phyloP scores from a whole-genome alignment of 2,797 vertebrate species.

The Cirrhinus mrigala region DNA sequence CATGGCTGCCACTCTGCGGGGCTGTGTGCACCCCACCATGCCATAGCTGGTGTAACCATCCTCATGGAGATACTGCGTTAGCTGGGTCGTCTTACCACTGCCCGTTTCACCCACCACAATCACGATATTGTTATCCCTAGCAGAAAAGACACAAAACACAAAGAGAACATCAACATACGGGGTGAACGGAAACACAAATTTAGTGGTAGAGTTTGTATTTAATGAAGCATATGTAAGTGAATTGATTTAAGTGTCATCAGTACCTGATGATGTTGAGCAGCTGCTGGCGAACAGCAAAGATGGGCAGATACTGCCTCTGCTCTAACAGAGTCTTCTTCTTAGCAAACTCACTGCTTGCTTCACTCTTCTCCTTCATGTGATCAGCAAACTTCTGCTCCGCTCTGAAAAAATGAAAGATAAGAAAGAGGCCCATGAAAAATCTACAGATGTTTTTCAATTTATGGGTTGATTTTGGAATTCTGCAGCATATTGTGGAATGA shows the following conservation, averaged over 20 bases:
- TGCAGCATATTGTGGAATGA: neutral
- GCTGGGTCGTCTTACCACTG: slow-evolving; percentile 97
- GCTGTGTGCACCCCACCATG: slow-evolving; percentile 98
- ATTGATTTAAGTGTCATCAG: neutral
- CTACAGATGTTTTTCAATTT: neutral
- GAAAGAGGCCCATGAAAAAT: neutral
- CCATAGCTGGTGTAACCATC: slow-evolving; percentile 97
- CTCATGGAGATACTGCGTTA: slow-evolving; percentile 98
- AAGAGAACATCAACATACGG: neutral
- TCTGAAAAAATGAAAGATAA: slow-evolving; percentile 71
- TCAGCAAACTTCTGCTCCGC: slow-evolving; percentile 98
- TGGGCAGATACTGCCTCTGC: slow-evolving; percentile 96
- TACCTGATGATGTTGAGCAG: slow-evolving; percentile 97
- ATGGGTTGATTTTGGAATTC: neutral
- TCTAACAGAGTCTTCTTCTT: slow-evolving; percentile 95
- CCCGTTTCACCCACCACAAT: slow-evolving; percentile 98
- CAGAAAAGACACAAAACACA: slow-evolving; percentile 7
- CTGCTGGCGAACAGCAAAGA: slow-evolving; percentile 96
- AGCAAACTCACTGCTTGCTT: slow-evolving; percentile 97
- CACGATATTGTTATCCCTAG: slow-evolving; percentile 97
- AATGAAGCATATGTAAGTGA: neutral
- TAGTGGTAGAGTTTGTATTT: too few relatives aligned
- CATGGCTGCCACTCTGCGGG: slow-evolving; percentile 96
- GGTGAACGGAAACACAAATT: neutral
- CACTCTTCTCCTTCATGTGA: slow-evolving; percentile 94